Conservation (phyloP, 2,797 vertebrate species). For the Hemitrygon akajei region DNA sequence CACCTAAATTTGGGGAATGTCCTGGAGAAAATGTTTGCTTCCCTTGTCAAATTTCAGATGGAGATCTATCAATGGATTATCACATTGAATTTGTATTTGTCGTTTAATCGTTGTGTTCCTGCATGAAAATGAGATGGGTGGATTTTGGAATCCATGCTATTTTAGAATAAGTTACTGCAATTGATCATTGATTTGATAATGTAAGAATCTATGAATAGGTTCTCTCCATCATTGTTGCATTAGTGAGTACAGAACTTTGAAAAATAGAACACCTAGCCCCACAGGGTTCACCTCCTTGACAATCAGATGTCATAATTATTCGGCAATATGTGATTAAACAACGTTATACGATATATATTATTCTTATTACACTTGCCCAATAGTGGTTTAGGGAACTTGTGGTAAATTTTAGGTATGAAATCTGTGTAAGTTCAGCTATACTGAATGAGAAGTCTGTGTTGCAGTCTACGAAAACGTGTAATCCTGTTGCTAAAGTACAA, state of each 20-base stretch:
- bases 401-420: neutral
- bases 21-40: neutral
- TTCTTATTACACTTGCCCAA: neutral
- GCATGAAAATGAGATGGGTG: neutral
- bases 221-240: neutral
- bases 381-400: neutral
- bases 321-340: slow-evolving; percentile 23
- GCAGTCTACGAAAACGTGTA: neutral
- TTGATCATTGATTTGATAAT: slow-evolving; percentile 5
- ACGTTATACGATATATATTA: neutral
- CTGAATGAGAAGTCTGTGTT: neutral
- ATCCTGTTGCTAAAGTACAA: slow-evolving; percentile 4
- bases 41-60: neutral
- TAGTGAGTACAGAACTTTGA: neutral
- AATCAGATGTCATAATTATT: slow-evolving; percentile 20
- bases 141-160: neutral
- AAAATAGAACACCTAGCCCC: slow-evolving; percentile 13
- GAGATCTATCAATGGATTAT: neutral
- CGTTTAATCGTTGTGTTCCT: neutral
- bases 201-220: neutral
- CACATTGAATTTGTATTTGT: neutral
- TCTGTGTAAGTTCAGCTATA: neutral
- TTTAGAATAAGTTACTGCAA: neutral
- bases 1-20: neutral
- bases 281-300: slow-evolving; percentile 1